Percentiles rank a stretch among this genome's conserved stretches.
Evolutionary conservation across 2,888 invertebrate species (phyloP).

Genomic region (Lobophora halterata): DNA sequence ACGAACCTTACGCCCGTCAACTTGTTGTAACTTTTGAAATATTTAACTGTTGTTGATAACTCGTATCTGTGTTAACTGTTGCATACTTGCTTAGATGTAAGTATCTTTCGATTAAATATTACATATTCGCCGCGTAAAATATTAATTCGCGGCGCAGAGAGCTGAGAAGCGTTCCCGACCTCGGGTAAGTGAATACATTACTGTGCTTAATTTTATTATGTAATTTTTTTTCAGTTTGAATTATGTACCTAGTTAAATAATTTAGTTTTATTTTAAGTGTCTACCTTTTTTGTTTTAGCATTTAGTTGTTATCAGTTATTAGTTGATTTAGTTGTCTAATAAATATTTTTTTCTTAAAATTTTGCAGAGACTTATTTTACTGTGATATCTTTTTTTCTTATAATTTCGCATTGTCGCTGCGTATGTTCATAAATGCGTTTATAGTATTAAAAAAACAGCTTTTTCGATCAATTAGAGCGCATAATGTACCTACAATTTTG

Average conservation of each 20-base stretch:
- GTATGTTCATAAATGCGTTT: too few relatives aligned
- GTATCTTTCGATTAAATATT: constrained; percentile 57
- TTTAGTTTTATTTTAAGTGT: too few relatives aligned
- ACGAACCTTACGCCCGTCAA: constrained; percentile 58
- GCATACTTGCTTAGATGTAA: constrained; percentile 69
- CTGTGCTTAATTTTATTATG: constrained; percentile 1
- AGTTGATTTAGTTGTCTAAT: not conserved
- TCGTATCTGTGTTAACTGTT: constrained; percentile 78
- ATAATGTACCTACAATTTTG: constrained; percentile 8
- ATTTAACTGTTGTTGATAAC: constrained; percentile 75
- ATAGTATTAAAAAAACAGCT: too few relatives aligned
- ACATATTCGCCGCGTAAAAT: constrained; percentile 58
- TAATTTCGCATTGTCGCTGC: too few relatives aligned
- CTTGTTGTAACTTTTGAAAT: constrained; percentile 75
- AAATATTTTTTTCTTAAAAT: constrained; percentile 1
- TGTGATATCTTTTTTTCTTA: too few relatives aligned
- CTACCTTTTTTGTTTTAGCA: too few relatives aligned
- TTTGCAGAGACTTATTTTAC: too few relatives aligned
- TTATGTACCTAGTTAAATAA: too few relatives aligned
- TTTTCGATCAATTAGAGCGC: too few relatives aligned
- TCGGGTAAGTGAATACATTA: constrained; percentile 47
- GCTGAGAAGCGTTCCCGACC: constrained; percentile 41
- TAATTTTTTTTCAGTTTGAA: too few relatives aligned
- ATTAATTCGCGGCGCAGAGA: constrained; percentile 34
- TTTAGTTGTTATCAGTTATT: too few relatives aligned